Base-by-base conservation (phyloP, 1,140 invertebrate species). In the Drosophila orena region DNA sequence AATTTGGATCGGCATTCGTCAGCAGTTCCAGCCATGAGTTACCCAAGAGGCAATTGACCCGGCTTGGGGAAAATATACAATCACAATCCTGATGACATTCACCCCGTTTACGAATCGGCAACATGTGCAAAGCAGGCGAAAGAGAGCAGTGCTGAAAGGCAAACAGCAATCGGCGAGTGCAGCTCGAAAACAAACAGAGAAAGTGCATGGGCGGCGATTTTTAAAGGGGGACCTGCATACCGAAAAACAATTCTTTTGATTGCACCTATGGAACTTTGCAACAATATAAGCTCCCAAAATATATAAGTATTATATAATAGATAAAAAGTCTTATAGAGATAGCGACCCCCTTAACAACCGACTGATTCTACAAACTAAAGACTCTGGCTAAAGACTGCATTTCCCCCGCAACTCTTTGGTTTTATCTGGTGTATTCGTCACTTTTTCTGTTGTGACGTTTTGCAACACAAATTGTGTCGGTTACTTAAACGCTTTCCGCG, bases 1-100 rank as follows among this genome's bases (percentile, higher is more conserved):
- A 69, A 69, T 66, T 74, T 12, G 57, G 35, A 83, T 59, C 53
- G 78, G 79, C 79, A 88, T 89, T 88, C 72, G 83, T 88, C 79
- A 89, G 84, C 84, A 62, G 38, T 74, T 83, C 55, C 43, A 47
- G 80, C 72, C 62, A 66, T 54, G 24, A 77, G 60, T 54, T 73
- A 60, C 56, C 81, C 53, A 70, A 88, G 71, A 89, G 85, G 85
- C 85, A 81, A 78, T 79, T 89, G 85, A 89, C 85, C 84, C 79
- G 35, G 30, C 30, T 77, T 73, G 75, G 61, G 54, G 50, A 71
- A 79, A 77, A 77, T 65, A 90, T 76, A 83, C 65, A 70, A 70
- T 70, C 66, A 49, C 68, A 90, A 81, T 90, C 86, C 86, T 81
- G 86, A 90, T 90, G 86, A 90, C 86, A 90, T 90, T 90, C 86